Evolutionary conservation across 2,797 vertebrate genomes (phyloP).

Genomic region (Pseudomugil tenellus): DNA sequence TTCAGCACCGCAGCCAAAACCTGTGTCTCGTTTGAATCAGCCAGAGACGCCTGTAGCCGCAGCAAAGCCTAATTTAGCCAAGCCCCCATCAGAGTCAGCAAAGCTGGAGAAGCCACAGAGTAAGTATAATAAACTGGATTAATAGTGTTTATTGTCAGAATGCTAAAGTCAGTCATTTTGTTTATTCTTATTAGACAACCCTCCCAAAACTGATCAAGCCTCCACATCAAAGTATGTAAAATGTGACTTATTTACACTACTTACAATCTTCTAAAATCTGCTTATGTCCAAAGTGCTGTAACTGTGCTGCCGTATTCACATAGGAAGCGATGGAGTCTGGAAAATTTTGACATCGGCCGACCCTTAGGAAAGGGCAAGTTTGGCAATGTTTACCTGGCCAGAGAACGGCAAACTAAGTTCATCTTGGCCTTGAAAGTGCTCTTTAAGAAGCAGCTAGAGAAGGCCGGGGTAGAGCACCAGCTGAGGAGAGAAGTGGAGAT

Average conservation of each 20-base stretch:
- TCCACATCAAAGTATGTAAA: slow-evolving; percentile 64
- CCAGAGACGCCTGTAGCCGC: slow-evolving; percentile 27
- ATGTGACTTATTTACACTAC: not conserved
- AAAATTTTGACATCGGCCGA: slow-evolving; percentile 96
- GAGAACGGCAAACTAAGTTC: slow-evolving; percentile 94
- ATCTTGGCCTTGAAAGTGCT: slow-evolving; percentile 97
- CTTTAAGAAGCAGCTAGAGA: slow-evolving; percentile 96
- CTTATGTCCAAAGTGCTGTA: not conserved
- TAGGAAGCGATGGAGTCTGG: slow-evolving; percentile 92
- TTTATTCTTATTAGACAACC: slow-evolving; percentile 51
- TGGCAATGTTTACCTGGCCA: slow-evolving; percentile 95
- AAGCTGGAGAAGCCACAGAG: slow-evolving; percentile 66
- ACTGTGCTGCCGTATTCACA: not conserved
- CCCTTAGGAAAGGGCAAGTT: slow-evolving; percentile 98
- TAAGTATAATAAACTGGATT: slow-evolving; percentile 42
- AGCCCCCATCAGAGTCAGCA: slow-evolving; percentile 33
- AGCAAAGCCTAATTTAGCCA: slow-evolving; percentile 25
- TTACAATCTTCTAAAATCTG: not conserved
- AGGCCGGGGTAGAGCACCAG: slow-evolving; percentile 95
- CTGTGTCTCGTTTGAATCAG: slow-evolving; percentile 44
- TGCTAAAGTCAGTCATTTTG: not conserved
- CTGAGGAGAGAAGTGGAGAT: slow-evolving; percentile 96
- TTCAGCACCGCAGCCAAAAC: slow-evolving; percentile 43
- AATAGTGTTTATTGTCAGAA: not conserved
- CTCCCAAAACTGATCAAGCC: slow-evolving; percentile 31